phyloP scores from a whole-genome alignment of 2,888 invertebrate genomes.

The Andrena trimmerana region DNA sequence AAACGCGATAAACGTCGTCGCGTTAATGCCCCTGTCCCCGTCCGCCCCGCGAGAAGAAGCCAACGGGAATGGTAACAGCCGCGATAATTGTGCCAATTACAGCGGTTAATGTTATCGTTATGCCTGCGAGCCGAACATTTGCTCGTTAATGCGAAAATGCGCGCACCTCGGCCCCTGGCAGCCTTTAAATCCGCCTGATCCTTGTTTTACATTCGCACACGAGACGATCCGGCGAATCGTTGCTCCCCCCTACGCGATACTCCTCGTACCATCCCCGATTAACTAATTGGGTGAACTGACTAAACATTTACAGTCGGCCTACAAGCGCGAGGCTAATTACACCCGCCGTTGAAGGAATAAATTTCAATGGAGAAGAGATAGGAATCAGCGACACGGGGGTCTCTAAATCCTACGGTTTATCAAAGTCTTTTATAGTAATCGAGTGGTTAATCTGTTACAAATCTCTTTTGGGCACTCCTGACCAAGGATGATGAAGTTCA shows the following conservation, averaged over 20 bases:
- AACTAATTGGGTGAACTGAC: constrained; percentile 28
- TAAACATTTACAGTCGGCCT: not conserved
- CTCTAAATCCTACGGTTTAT: not conserved
- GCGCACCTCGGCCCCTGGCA: not conserved
- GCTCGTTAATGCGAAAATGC: constrained; percentile 39
- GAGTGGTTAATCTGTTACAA: no score
- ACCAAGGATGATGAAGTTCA: no score
- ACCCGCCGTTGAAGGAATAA: not conserved
- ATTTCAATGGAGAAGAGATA: not conserved
- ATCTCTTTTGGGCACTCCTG: no score
- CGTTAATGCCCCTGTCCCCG: constrained; percentile 22
- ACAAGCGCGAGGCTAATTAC: constrained; percentile 11
- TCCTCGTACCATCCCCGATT: constrained; percentile 5
- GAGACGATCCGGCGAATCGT: constrained; percentile 6
- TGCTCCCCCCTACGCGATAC: constrained; percentile 7
- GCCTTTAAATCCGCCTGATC: not conserved
- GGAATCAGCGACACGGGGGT: not conserved
- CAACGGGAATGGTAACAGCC: constrained; percentile 52
- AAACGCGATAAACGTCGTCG: constrained; percentile 51
- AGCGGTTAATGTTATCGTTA: constrained; percentile 42
- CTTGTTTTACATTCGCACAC: not conserved
- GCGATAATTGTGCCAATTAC: constrained; percentile 59
- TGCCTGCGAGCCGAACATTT: constrained; percentile 8
- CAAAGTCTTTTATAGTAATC: no score
- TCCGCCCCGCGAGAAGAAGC: constrained; percentile 17